Base-by-base conservation (phyloP, 2,888 invertebrate species). In the Cephus pulcher region DNA sequence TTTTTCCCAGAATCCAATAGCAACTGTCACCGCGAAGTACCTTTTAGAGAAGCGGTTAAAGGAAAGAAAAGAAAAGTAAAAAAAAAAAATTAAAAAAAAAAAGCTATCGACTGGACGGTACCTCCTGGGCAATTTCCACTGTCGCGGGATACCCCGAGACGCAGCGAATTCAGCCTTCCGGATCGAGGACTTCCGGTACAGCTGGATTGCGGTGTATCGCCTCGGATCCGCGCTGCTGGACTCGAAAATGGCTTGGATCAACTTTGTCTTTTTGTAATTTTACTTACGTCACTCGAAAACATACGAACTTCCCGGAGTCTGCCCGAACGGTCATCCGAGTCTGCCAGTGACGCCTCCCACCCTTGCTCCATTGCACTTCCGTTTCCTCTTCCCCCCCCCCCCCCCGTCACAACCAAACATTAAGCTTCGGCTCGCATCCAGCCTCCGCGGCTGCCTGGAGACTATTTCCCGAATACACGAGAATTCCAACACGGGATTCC, bases 331-430 rank as follows among this genome's bases (percentile, higher is more conserved):
- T 30, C 40, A 23, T 56, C 23, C 40, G 40, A 23, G 23, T 56
- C 40, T 56, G 40, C 23, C 23, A 23, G 23, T 23, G 40, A 56
- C 15, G 40, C 23, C 40, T 56, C 40, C 40, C 0, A 4, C 33
- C 23, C 40, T 76, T 73, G 37, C 74, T 34, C 37, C 74, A 71
- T 74, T 76, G 68, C 73, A 75, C 37, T 77, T 75, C 79, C 74
- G 30, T 32, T 69, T 15, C 12, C 40, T 40, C 75, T 34, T 35
- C 35, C 35, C n/a, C 70, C 68, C 73, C 73, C 71, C 74, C 68
- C 73, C 73, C 71, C 74, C 69, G 40, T 73, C 75, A 11, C 75
- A 30, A 73, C 76, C 76, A 78, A 80, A 80, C 78, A 82, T 80
- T 78, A 80, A 56, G 40, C 40, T 6, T 1, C 15, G 15, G 23